These are phyloP conservation scores for Drosophila pandora DNA, from an alignment of 1,140 invertebrate genomes.

Conservation along the genomic window DNA sequence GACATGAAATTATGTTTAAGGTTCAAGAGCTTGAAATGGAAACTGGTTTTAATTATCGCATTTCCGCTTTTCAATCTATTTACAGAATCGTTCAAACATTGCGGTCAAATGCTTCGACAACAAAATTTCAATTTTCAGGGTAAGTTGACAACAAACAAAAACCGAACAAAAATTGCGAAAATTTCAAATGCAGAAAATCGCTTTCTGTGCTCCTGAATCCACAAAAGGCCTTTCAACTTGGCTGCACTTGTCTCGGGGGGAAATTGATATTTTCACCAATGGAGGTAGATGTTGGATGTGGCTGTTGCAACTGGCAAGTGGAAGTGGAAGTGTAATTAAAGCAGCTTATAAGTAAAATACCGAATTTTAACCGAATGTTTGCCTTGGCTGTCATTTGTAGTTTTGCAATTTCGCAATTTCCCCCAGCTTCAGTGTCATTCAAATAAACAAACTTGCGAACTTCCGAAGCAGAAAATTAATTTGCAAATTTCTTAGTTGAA, in stretches of 20 bases:
- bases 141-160: slow-evolving; percentile 52
- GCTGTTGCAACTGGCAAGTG: background rate
- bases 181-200: slow-evolving; percentile 45
- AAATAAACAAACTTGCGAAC: slow-evolving; percentile 55
- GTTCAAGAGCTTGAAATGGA: slow-evolving; percentile 1
- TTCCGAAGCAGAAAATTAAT: slow-evolving; percentile 60
- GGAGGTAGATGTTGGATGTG: background rate
- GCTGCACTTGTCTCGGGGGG: slow-evolving; percentile 25
- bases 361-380: background rate
- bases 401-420: slow-evolving; percentile 17
- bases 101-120: slow-evolving; percentile 28
- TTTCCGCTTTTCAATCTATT: slow-evolving; percentile 50
- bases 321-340: slow-evolving; percentile 67
- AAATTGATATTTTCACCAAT: slow-evolving; percentile 38
- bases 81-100: slow-evolving; percentile 41
- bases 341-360: slow-evolving; percentile 43
- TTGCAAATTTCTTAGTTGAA: slow-evolving; percentile 34
- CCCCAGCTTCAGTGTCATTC: slow-evolving; percentile 26
- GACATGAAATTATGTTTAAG: background rate
- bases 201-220: background rate
- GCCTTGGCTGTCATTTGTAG: slow-evolving; percentile 3
- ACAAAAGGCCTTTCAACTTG: slow-evolving; percentile 26
- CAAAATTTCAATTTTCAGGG: slow-evolving; percentile 33
- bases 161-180: slow-evolving; percentile 4
- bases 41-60: slow-evolving; percentile 59